phyloP scores from a whole-genome alignment of 2,888 invertebrate species.

The Cephus rjabovi region DNA sequence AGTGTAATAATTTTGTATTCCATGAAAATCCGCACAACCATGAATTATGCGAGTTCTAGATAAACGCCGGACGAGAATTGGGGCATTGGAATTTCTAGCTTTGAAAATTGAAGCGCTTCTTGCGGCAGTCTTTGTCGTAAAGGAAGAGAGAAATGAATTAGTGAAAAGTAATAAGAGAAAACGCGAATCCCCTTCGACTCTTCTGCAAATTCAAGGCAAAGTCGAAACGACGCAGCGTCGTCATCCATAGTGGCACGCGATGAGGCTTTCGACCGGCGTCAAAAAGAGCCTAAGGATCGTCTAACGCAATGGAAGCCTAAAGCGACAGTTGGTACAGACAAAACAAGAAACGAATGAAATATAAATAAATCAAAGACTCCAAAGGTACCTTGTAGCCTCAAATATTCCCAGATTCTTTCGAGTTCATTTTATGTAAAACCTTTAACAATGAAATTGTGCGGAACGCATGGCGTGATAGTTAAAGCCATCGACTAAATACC shows the following conservation, averaged over 20 bases:
- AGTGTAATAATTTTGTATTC: neutral
- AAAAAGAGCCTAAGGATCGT: neutral
- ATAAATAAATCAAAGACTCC: neutral
- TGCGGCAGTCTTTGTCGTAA: neutral
- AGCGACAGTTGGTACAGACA: neutral
- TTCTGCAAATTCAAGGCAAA: neutral
- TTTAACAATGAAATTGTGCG: neutral
- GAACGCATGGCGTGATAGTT: neutral
- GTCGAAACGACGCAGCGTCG: neutral
- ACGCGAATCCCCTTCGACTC: neutral
- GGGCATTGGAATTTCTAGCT: neutral
- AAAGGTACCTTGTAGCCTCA: neutral
- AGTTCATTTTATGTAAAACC: neutral
- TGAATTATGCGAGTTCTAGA: neutral
- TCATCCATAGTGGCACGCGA: neutral
- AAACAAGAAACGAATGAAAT: neutral
- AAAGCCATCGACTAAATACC: neutral
- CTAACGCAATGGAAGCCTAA: neutral
- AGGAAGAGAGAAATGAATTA: neutral
- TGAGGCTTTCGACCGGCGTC: neutral
- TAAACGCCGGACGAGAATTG: neutral
- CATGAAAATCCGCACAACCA: neutral
- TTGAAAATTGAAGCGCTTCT: neutral
- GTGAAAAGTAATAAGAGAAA: neutral
- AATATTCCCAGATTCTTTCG: neutral